Evolutionary conservation across 2,888 invertebrate species (phyloP).

Genomic region (Hypsopygia costalis): DNA sequence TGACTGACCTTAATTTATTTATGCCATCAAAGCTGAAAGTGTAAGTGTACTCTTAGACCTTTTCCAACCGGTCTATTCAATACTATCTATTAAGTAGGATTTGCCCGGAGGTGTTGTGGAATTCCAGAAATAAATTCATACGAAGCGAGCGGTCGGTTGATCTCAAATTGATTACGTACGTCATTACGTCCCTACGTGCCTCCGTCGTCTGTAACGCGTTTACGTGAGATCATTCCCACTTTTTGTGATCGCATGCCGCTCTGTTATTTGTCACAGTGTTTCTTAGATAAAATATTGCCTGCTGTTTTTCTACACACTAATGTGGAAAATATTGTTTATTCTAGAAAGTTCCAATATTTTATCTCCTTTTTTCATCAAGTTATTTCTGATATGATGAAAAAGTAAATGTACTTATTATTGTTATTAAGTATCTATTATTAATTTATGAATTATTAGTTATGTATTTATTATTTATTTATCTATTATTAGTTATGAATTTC

Average conservation of each 20-base stretch:
- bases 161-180: conserved; percentile 28
- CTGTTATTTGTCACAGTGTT: conserved; percentile 28
- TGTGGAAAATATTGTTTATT: neutral
- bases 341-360: too few relatives aligned
- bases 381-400: too few relatives aligned
- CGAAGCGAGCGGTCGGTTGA: conserved; percentile 16
- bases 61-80: neutral
- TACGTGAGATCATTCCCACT: conserved; percentile 26
- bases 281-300: conserved; percentile 12
- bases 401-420: too few relatives aligned
- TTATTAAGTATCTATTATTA: too few relatives aligned
- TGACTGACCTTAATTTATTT: too few relatives aligned
- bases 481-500: too few relatives aligned
- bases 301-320: conserved; percentile 5
- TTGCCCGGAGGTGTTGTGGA: conserved; percentile 16
- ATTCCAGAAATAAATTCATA: conserved; percentile 5
- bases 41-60: neutral
- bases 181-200: conserved; percentile 26
- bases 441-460: too few relatives aligned
- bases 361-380: too few relatives aligned
- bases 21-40: too few relatives aligned
- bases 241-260: conserved; percentile 21
- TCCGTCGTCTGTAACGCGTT: conserved; percentile 10
- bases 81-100: conserved; percentile 2
- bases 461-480: too few relatives aligned